Percentiles rank a stretch among this genome's conserved stretches.
Evolutionary conservation across 2,113 vertebrate genomes (phyloP).

Genomic region (Steatornis caripensis): DNA sequence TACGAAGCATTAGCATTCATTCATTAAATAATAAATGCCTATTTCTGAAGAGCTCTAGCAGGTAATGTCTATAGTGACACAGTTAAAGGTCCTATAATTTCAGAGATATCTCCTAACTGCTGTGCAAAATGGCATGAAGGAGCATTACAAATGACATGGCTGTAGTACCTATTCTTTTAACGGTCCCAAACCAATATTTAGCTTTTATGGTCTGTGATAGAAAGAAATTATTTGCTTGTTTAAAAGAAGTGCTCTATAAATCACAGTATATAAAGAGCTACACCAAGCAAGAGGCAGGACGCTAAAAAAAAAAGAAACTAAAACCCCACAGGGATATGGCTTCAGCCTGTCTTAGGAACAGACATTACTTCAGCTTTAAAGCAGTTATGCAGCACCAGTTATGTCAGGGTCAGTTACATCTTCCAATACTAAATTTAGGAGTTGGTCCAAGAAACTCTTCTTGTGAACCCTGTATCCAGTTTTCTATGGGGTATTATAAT

Average conservation of each 20-base stretch:
- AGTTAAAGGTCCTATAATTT: neutral
- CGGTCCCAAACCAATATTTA: neutral
- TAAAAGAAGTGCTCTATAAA: neutral
- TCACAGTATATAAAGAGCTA: neutral
- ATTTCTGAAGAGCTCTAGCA: neutral
- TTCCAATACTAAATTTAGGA: neutral
- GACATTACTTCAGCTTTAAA: neutral
- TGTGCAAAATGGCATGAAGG: neutral
- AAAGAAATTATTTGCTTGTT: conserved; percentile 11
- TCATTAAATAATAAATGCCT: neutral
- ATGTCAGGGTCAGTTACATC: neutral
- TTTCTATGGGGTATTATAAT: neutral
- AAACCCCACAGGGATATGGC: neutral
- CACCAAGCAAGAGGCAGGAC: neutral
- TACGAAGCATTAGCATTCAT: neutral
- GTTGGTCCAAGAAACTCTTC: neutral
- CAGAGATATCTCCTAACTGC: neutral
- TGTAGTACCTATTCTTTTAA: neutral
- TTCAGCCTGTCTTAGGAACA: neutral
- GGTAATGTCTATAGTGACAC: neutral
- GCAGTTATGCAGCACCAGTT: neutral
- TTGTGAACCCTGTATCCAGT: neutral
- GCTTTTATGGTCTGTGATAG: neutral
- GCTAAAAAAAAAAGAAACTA: neutral
- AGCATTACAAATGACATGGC: neutral